Percentiles rank a stretch among this genome's conserved stretches.
Evolutionary conservation across 2,888 invertebrate genomes (phyloP).

Genomic region (Cheiracanthium punctorium): DNA sequence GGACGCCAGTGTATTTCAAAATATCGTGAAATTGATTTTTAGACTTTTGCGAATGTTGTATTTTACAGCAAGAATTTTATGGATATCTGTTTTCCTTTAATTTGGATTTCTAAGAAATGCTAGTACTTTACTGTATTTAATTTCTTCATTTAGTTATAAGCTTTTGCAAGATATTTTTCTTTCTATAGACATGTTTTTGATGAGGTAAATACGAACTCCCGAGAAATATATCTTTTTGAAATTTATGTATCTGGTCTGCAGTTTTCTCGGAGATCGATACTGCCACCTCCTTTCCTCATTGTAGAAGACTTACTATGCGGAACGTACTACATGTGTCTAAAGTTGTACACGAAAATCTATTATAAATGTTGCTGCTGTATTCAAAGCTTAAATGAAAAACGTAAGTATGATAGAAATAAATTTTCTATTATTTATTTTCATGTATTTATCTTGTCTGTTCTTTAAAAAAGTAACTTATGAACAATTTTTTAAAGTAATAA

Average conservation of each 20-base stretch:
- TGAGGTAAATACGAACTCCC: conserved; percentile 76
- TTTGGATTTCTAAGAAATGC: background rate
- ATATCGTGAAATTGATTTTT: no score
- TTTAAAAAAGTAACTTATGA: no score
- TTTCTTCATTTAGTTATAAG: background rate
- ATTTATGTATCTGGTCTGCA: conserved; percentile 77
- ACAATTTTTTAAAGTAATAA: no score
- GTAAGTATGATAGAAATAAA: conserved; percentile 55
- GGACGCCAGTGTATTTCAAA: no score
- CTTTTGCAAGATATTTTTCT: background rate
- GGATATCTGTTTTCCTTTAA: no score
- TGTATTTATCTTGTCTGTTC: no score
- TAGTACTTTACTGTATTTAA: background rate
- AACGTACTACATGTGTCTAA: conserved; percentile 49
- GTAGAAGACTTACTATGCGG: conserved; percentile 72
- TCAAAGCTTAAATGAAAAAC: conserved; percentile 44
- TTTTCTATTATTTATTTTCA: no score
- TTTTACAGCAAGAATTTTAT: no score
- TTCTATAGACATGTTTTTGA: conserved; percentile 77
- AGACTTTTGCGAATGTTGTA: no score
- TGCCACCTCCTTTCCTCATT: conserved; percentile 76
- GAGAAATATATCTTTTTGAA: conserved; percentile 77
- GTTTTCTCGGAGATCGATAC: conserved; percentile 75
- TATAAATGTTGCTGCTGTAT: conserved; percentile 54
- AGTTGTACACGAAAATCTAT: conserved; percentile 57